A percentile compares a stretch with the other conserved stretches of the same genome.
phyloP scores from a whole-genome alignment of 2,113 vertebrate species.

The Lycocorax pyrrhopterus region DNA sequence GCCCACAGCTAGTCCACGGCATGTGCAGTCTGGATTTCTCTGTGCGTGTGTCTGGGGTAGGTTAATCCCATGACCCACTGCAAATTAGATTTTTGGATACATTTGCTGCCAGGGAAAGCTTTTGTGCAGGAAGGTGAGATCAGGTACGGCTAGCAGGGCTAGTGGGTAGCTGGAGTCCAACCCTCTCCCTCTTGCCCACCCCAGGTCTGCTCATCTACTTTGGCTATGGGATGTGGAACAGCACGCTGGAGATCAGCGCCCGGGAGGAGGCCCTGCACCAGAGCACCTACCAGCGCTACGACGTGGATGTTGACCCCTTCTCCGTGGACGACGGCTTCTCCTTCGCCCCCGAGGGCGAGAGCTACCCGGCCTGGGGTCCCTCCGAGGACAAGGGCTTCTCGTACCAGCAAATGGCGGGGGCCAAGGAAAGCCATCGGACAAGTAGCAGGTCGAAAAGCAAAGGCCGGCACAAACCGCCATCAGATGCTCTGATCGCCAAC shows the following conservation, averaged over 20 bases:
- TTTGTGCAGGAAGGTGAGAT: neutral
- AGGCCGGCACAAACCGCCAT: slow-evolving; percentile 79
- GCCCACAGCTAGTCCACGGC: rapidly evolving
- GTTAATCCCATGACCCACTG: slow-evolving; percentile 1
- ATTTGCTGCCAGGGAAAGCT: neutral
- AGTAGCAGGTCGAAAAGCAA: slow-evolving; percentile 82
- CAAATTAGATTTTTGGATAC: neutral
- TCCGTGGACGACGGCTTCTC: slow-evolving; percentile 74
- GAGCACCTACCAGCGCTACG: slow-evolving; percentile 93
- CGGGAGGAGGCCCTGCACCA: slow-evolving; percentile 87
- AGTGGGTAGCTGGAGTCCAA: neutral
- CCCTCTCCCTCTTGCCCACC: neutral
- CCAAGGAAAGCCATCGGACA: slow-evolving; percentile 74
- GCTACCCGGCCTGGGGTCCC: slow-evolving; percentile 79
- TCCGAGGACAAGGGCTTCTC: slow-evolving; percentile 76
- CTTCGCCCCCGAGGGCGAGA: slow-evolving; percentile 69
- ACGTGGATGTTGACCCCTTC: slow-evolving; percentile 87
- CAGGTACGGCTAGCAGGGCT: neutral
- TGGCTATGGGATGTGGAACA: slow-evolving; percentile 96
- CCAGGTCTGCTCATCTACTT: slow-evolving; percentile 92
- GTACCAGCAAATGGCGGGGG: slow-evolving; percentile 80
- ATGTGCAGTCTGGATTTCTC: neutral
- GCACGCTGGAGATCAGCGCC: slow-evolving; percentile 88
- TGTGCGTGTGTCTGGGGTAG: neutral
- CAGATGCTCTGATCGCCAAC: slow-evolving; percentile 82